Conservation (phyloP, 2,888 invertebrate genomes). For the Leptothorax acervorum region DNA sequence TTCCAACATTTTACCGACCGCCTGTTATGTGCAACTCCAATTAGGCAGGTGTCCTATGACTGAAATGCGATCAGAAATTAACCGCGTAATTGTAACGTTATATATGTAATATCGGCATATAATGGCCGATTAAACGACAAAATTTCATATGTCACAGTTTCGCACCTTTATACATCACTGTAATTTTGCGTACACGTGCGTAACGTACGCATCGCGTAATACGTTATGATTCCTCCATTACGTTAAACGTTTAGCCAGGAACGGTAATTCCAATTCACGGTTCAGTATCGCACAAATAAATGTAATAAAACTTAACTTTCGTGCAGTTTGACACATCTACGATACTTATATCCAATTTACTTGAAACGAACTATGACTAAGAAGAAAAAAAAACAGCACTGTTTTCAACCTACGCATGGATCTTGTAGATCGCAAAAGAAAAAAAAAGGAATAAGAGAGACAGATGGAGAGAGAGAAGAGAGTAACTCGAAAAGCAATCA, state of each 20-base stretch:
- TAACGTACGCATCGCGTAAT: conserved; percentile 11
- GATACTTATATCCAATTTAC: conserved; percentile 23
- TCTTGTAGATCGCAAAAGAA: not conserved
- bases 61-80: conserved; percentile 45
- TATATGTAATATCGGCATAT: not conserved
- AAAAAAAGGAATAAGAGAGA: too few relatives aligned
- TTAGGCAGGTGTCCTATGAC: conserved; percentile 31
- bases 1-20: conserved; percentile 8
- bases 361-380: not conserved
- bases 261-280: not conserved
- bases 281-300: not conserved
- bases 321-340: not conserved
- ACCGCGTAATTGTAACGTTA: conserved; percentile 29
- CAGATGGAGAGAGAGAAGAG: not conserved
- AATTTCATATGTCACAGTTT: conserved; percentile 30
- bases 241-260: not conserved
- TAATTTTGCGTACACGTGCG: not conserved
- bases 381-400: not conserved
- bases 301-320: not conserved
- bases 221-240: not conserved
- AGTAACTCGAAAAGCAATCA: conserved; percentile 8
- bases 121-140: conserved; percentile 28
- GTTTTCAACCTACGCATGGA: not conserved
- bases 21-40: conserved; percentile 35
- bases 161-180: not conserved